Conservation (phyloP, 2,113 vertebrate genomes). For the Tenebrosternarchus preto region DNA sequence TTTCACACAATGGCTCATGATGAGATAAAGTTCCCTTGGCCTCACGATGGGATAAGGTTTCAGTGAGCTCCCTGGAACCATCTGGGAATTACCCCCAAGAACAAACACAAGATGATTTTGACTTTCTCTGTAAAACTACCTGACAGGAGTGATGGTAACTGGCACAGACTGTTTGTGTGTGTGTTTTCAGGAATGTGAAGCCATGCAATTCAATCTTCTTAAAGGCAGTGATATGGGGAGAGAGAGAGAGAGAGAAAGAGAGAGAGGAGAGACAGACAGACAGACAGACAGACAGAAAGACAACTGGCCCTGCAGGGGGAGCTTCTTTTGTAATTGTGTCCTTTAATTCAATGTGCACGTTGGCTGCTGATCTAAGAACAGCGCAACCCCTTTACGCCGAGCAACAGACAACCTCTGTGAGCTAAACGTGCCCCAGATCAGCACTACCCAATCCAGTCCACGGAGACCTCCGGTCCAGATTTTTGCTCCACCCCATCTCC, state of each 20-base stretch:
- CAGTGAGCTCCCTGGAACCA: not conserved
- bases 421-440: too few relatives aligned
- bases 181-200: conserved; percentile 64
- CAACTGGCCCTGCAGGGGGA: not conserved
- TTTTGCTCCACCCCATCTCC: too few relatives aligned
- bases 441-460: too few relatives aligned
- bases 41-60: not conserved
- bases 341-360: not conserved
- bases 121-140: not conserved
- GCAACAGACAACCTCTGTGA: too few relatives aligned
- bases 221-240: conserved; percentile 64
- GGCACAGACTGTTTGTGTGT: conserved; percentile 51
- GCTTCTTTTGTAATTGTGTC: not conserved
- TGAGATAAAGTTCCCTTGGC: conserved; percentile 1
- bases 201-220: conserved; percentile 61
- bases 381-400: not conserved
- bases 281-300: not conserved
- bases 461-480: too few relatives aligned
- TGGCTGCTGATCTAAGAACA: not conserved
- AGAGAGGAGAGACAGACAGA: not conserved
- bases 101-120: not conserved
- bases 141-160: conserved; percentile 27
- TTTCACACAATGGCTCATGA: conserved; percentile 3
- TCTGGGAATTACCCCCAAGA: not conserved
- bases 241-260: not conserved